Conservation (phyloP, 2,888 invertebrate species). For the Noctua janthe region DNA sequence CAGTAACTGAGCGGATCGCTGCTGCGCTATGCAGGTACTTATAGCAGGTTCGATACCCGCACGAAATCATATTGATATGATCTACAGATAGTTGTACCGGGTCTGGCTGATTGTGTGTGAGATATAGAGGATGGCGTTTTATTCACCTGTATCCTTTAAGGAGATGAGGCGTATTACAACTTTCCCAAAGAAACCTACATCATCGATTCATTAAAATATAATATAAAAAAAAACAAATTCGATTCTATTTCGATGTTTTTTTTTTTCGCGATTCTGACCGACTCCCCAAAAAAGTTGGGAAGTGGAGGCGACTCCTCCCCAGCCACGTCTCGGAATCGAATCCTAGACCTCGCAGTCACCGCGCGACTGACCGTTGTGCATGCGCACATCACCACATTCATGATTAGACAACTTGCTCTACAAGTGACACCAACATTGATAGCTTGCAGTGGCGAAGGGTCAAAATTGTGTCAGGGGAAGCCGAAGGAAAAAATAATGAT, state of each 20-base stretch:
- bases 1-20: not conserved
- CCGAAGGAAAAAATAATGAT: too few species aligned
- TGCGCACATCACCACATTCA: not conserved
- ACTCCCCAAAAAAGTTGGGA: not conserved
- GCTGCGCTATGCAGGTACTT: too few species aligned
- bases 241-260: too few species aligned
- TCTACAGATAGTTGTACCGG: not conserved
- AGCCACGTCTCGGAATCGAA: not conserved
- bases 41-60: not conserved
- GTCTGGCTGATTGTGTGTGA: not conserved
- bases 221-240: too few species aligned
- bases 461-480: too few species aligned
- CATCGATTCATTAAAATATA: too few species aligned
- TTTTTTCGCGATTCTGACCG: not conserved
- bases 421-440: not conserved
- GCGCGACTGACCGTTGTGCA: not conserved
- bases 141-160: not conserved
- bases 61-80: not conserved
- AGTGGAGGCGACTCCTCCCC: not conserved
- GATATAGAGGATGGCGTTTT: not conserved
- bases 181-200: not conserved
- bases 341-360: too few species aligned
- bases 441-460: not conserved
- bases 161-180: not conserved
- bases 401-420: not conserved